These are phyloP conservation scores for Elgaria multicarinata DNA, from an alignment of 2,113 vertebrate genomes.

Conservation along the genomic window DNA sequence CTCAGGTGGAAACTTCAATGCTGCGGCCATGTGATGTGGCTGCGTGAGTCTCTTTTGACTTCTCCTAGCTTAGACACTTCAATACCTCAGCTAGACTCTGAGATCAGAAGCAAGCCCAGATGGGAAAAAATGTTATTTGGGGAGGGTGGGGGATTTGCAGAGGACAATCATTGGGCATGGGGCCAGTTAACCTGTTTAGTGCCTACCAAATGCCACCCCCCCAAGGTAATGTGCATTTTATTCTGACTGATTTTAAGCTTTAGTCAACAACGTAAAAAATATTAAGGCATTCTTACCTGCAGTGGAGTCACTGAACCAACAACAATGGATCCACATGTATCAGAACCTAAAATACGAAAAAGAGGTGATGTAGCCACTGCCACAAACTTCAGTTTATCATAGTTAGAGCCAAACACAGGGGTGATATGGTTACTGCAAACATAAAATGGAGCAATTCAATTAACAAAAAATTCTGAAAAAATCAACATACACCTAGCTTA, in stretches of 20 bases:
- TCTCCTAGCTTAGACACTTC: not conserved
- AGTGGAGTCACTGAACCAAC: conserved; percentile 58
- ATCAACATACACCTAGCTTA: not conserved
- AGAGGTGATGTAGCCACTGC: conserved; percentile 11
- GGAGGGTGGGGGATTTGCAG: too few relatives aligned
- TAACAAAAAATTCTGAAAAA: not conserved
- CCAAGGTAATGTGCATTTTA: not conserved
- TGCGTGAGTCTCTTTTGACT: too few relatives aligned
- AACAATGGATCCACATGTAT: conserved; percentile 62
- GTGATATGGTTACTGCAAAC: not conserved
- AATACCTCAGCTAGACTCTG: not conserved
- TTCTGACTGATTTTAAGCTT: not conserved
- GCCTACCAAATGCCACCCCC: not conserved
- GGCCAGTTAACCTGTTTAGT: not conserved
- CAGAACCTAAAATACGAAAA: conserved; percentile 67
- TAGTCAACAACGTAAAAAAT: not conserved
- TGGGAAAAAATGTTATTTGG: not conserved
- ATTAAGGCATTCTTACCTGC: conserved; percentile 79
- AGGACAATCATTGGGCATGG: too few relatives aligned
- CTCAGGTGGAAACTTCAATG: too few relatives aligned
- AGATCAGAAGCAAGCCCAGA: not conserved
- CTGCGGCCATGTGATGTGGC: too few relatives aligned
- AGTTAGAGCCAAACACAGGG: not conserved
- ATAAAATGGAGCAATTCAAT: not conserved
- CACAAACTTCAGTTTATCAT: not conserved